Conservation (phyloP, 92 coral and sea anemone species). For the Scolanthus callimorphus region DNA sequence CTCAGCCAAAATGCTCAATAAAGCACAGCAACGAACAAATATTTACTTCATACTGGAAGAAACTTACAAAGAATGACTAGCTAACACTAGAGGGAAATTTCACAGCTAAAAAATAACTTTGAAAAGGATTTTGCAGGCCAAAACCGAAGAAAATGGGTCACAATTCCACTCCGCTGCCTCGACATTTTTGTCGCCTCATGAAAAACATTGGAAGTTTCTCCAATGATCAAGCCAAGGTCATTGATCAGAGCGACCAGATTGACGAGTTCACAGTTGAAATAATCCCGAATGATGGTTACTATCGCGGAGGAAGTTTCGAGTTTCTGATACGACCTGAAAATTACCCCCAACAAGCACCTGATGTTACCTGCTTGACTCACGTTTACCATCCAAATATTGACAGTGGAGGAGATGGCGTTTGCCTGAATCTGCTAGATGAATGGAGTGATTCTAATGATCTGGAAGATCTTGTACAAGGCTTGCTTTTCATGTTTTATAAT, state of each 20-base stretch:
- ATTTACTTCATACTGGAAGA: too few species aligned
- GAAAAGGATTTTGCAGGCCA: too few species aligned
- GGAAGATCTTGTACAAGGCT: slow-evolving; percentile 88
- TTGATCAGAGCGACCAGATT: slow-evolving; percentile 59
- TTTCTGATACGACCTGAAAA: slow-evolving; percentile 37
- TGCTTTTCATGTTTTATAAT: slow-evolving; percentile 75
- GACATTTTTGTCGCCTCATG: slow-evolving; percentile 81
- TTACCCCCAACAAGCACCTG: slow-evolving; percentile 65
- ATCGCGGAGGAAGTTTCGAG: slow-evolving; percentile 71
- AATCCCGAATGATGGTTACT: slow-evolving; percentile 75
- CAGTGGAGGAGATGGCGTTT: slow-evolving; percentile 25
- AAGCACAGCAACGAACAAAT: too few species aligned
- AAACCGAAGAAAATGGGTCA: slow-evolving; percentile 52
- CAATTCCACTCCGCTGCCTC: slow-evolving; percentile 28
- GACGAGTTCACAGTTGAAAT: slow-evolving; percentile 63
- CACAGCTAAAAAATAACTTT: too few species aligned
- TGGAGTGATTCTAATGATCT: slow-evolving; percentile 76
- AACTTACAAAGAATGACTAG: too few species aligned
- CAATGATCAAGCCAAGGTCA: slow-evolving; percentile 69
- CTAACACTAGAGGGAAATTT: too few species aligned
- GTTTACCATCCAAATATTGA: slow-evolving; percentile 94
- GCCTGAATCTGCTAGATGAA: slow-evolving; percentile 85
- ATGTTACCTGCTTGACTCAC: slow-evolving; percentile 44
- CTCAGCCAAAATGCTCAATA: too few species aligned
- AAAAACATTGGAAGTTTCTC: slow-evolving; percentile 75